Evolutionary conservation across 1,140 invertebrate genomes (phyloP).

Genomic region (Linepithema humile): DNA sequence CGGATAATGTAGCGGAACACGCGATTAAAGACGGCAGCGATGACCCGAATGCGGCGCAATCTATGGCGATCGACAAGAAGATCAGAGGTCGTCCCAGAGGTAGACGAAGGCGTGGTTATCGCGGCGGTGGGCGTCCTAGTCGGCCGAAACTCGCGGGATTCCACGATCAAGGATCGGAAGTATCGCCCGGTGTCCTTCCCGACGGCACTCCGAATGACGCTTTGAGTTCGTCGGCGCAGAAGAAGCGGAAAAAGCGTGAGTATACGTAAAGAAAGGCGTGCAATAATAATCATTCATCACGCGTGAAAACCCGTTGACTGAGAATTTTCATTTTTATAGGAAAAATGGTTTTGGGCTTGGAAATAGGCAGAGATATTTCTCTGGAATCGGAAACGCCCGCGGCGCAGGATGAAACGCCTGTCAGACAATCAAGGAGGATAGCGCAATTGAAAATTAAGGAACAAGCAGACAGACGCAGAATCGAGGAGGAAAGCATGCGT

Average conservation of each 20-base stretch:
- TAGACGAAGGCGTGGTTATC: constrained; percentile 71
- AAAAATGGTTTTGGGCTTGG: constrained; percentile 85
- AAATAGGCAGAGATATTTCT: constrained; percentile 83
- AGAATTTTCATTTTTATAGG: constrained; percentile 63
- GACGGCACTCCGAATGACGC: constrained; percentile 45
- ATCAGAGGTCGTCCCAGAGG: constrained; percentile 77
- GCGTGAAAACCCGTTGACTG: background rate
- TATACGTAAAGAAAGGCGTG: background rate
- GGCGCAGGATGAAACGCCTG: constrained; percentile 82
- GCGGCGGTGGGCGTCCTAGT: constrained; percentile 50
- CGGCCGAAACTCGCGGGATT: constrained; percentile 56
- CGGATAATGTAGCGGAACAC: constrained; percentile 60
- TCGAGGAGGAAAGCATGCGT: constrained; percentile 88
- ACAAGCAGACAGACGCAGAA: constrained; percentile 89
- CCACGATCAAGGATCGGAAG: constrained; percentile 33
- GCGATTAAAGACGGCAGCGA: constrained; percentile 68
- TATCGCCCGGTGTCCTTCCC: constrained; percentile 40
- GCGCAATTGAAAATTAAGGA: constrained; percentile 94
- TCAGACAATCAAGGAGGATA: constrained; percentile 91
- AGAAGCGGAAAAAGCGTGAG: constrained; percentile 74
- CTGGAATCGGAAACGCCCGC: constrained; percentile 61
- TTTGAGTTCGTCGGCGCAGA: constrained; percentile 53
- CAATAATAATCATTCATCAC: background rate
- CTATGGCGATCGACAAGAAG: constrained; percentile 67
- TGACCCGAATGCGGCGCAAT: constrained; percentile 54